Evolutionary conservation across 2,888 invertebrate species (phyloP).

Genomic region (Catocala fraxini): DNA sequence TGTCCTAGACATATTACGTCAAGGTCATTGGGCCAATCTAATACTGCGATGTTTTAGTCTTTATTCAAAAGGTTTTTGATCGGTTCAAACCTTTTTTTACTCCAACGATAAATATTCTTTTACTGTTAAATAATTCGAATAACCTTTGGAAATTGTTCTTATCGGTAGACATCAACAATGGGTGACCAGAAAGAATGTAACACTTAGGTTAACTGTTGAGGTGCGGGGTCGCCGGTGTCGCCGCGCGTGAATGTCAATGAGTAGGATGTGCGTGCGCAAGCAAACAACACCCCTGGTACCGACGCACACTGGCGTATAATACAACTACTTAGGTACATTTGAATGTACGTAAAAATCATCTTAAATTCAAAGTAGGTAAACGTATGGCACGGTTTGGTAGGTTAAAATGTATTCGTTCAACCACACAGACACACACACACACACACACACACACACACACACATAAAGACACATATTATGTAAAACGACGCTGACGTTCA

Average conservation of each 20-base stretch:
- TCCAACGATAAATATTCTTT: neutral
- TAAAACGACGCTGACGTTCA: neutral
- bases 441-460: neutral
- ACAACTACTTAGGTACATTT: slow-evolving; percentile 4
- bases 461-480: too few species aligned
- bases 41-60: too few species aligned
- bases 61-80: too few species aligned
- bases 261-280: neutral
- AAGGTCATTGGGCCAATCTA: too few species aligned
- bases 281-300: slow-evolving; percentile 2
- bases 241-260: slow-evolving; percentile 9
- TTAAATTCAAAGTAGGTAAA: slow-evolving; percentile 12
- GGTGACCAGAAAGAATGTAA: slow-evolving; percentile 11
- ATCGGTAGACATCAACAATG: slow-evolving; percentile 7
- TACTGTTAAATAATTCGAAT: neutral
- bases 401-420: slow-evolving; percentile 7
- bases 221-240: slow-evolving; percentile 11
- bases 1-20: too few species aligned
- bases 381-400: slow-evolving; percentile 3
- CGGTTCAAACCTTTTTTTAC: too few species aligned
- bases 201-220: slow-evolving; percentile 3
- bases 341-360: slow-evolving; percentile 14
- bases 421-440: neutral
- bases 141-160: neutral
- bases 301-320: slow-evolving; percentile 3